A percentile compares a stretch with the other conserved stretches of the same genome.
phyloP scores from a whole-genome alignment of 2,113 vertebrate genomes.

The Clinocottus analis region DNA sequence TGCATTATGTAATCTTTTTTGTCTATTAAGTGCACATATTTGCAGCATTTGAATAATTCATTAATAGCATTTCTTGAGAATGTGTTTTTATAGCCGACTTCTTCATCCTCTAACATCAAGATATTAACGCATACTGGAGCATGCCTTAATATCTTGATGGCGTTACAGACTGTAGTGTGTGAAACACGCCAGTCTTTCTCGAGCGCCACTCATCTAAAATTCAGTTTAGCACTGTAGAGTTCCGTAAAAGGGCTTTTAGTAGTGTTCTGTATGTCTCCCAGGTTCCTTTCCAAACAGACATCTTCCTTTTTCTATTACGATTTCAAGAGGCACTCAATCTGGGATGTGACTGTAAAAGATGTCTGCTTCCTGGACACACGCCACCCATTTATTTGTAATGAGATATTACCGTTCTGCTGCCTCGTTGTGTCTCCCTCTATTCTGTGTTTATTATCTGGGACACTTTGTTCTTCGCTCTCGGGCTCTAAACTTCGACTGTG shows the following conservation, averaged over 20 bases:
- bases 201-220: not conserved
- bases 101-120: no score
- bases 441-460: constrained; percentile 30
- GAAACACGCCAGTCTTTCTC: not conserved
- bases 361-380: constrained; percentile 14
- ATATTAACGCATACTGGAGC: no score
- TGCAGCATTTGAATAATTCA: not conserved
- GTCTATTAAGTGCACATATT: no score
- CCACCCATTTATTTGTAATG: constrained; percentile 37
- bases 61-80: not conserved
- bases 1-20: not conserved
- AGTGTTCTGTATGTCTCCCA: not conserved
- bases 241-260: constrained; percentile 2
- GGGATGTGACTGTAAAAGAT: constrained; percentile 27
- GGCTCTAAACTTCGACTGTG: constrained; percentile 18
- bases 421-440: constrained; percentile 11
- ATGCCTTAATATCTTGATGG: not conserved
- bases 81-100: not conserved
- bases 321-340: constrained; percentile 52
- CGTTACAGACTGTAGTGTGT: not conserved
- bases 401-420: constrained; percentile 30
- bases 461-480: constrained; percentile 18
- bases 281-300: constrained; percentile 8
- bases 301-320: constrained; percentile 1
- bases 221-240: not conserved